Conservation (phyloP, 2,888 invertebrate genomes). For the Drosophila cognata region DNA sequence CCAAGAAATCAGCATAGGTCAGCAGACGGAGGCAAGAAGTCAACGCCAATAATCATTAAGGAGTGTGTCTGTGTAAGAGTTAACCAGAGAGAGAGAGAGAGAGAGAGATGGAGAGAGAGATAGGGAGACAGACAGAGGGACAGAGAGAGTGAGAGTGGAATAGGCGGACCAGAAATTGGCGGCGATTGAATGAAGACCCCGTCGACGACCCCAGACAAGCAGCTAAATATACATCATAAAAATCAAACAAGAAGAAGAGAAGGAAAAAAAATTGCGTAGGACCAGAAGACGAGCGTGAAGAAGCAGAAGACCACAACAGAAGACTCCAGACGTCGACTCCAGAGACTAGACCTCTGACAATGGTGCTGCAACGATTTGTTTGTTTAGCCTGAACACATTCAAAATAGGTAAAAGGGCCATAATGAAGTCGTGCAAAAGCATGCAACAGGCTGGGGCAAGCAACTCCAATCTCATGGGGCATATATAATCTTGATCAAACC, state of each 20-base stretch:
- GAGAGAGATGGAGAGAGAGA: background rate
- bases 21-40: constrained; percentile 45
- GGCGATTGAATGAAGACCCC: constrained; percentile 68
- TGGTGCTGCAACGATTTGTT: constrained; percentile 14
- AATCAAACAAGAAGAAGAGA: constrained; percentile 41
- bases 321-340: constrained; percentile 24
- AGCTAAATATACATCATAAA: constrained; percentile 49
- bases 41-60: constrained; percentile 57
- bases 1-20: constrained; percentile 77
- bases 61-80: background rate
- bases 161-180: constrained; percentile 33
- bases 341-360: constrained; percentile 41
- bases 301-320: constrained; percentile 27
- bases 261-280: constrained; percentile 65
- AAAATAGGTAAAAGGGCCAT: background rate
- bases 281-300: constrained; percentile 15
- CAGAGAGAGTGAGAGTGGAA: background rate
- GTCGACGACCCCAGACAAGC: constrained; percentile 53
- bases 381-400: background rate
- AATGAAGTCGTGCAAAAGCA: background rate
- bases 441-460: background rate
- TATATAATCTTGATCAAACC: background rate
- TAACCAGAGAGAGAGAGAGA: no score
- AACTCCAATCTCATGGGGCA: background rate
- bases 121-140: background rate